A percentile compares a stretch with the other conserved stretches of the same genome.
These are phyloP conservation scores for Escarpia spicata DNA, from an alignment of 2,888 invertebrate genomes.

Conservation along the genomic window DNA sequence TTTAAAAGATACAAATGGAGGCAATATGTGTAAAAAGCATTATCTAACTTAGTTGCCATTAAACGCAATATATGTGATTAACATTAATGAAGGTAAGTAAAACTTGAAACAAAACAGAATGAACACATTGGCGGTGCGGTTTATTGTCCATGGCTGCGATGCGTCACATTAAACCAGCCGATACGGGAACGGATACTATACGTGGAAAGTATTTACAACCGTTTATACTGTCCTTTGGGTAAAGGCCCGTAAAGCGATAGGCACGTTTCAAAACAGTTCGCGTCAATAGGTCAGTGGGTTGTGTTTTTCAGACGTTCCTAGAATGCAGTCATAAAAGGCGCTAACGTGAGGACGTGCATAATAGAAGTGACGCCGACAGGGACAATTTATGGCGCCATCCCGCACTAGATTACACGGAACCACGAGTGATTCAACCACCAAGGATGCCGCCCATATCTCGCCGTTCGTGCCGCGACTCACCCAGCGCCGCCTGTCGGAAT, in stretches of 20 bases:
- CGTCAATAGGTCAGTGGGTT: conserved; percentile 3
- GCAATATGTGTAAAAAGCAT: neutral
- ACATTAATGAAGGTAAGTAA: neutral
- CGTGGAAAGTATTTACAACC: neutral
- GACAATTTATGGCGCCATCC: conserved; percentile 2
- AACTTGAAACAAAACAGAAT: neutral
- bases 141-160: neutral
- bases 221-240: neutral
- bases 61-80: neutral
- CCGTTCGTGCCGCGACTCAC: neutral
- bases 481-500: neutral
- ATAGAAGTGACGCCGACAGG: neutral
- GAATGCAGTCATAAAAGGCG: neutral
- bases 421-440: neutral
- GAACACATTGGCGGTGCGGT: neutral
- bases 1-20: neutral
- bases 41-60: neutral
- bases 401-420: neutral
- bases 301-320: conserved; percentile 13
- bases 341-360: neutral
- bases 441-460: neutral
- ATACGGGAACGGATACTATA: neutral
- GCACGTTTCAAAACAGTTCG: neutral
- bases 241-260: neutral
- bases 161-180: neutral